These are phyloP conservation scores for Cephus nigrinus DNA, from an alignment of 2,888 invertebrate species.

Conservation along the genomic window DNA sequence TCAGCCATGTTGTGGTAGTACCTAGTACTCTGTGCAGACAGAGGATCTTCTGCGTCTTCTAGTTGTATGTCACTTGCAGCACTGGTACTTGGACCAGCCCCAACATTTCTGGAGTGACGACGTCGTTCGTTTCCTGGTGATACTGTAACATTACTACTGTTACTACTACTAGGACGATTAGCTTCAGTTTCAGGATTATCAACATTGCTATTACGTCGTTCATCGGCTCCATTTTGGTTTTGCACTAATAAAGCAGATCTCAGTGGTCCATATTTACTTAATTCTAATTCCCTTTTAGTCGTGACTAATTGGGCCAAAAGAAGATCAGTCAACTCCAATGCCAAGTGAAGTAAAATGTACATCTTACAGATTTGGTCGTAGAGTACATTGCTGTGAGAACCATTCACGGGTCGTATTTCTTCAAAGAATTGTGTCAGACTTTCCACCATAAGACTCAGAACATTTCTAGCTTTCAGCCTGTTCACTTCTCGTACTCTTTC, in stretches of 20 bases:
- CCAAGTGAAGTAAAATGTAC: slow-evolving; percentile 64
- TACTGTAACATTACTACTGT: background rate
- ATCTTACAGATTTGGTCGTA: slow-evolving; percentile 56
- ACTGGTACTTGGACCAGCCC: background rate
- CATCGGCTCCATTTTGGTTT: slow-evolving; percentile 3
- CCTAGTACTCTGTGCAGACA: slow-evolving; percentile 22
- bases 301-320: slow-evolving; percentile 65
- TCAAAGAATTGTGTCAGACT: slow-evolving; percentile 67
- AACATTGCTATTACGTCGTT: slow-evolving; percentile 16
- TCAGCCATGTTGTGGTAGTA: slow-evolving; percentile 25
- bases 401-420: slow-evolving; percentile 55
- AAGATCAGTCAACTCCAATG: slow-evolving; percentile 67
- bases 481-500: slow-evolving; percentile 45
- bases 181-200: slow-evolving; percentile 29
- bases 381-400: slow-evolving; percentile 44
- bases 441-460: slow-evolving; percentile 66
- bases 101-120: background rate
- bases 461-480: slow-evolving; percentile 55
- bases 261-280: slow-evolving; percentile 53
- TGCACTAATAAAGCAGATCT: slow-evolving; percentile 6
- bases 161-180: slow-evolving; percentile 9
- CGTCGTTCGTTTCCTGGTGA: slow-evolving; percentile 8
- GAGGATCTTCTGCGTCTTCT: slow-evolving; percentile 18
- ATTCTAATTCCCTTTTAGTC: slow-evolving; percentile 54
- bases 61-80: background rate